Percentiles rank a stretch among this genome's conserved stretches.
These are phyloP conservation scores for Lethenteron camtschaticum DNA, from an alignment of 2,113 vertebrate genomes.

Conservation along the genomic window DNA sequence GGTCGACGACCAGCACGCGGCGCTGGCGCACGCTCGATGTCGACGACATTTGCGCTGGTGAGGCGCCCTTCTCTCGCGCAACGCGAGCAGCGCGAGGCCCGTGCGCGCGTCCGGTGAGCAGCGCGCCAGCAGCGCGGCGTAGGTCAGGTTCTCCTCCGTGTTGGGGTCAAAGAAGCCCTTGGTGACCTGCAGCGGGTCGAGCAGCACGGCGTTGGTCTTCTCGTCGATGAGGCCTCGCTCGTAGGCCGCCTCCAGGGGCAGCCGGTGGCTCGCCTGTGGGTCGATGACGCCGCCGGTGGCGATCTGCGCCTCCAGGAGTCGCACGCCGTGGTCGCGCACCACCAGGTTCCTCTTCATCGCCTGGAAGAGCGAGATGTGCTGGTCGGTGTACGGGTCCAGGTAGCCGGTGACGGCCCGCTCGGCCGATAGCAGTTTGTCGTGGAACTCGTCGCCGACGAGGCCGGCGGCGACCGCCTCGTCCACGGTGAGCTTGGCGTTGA, in stretches of 20 bases:
- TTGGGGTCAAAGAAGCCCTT: conserved; percentile 53
- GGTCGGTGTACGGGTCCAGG: conserved; percentile 67
- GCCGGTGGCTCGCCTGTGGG: conserved; percentile 51
- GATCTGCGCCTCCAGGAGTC: conserved; percentile 62
- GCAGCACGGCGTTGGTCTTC: conserved; percentile 28
- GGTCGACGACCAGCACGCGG: conserved; percentile 85
- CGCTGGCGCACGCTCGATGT: conserved; percentile 90
- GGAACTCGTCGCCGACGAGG: conserved; percentile 64
- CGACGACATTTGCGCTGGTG: conserved; percentile 63
- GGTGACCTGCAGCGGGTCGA: conserved; percentile 22
- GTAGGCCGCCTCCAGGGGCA: conserved; percentile 55
- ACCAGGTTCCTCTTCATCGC: conserved; percentile 75
- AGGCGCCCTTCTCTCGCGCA: conserved; percentile 14
- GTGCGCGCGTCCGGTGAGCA: conserved; percentile 51
- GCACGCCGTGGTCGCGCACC: conserved; percentile 42
- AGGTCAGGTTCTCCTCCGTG: conserved; percentile 38
- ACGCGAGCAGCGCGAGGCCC: conserved; percentile 38
- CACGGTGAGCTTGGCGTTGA: conserved; percentile 53
- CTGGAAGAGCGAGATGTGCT: conserved; percentile 61
- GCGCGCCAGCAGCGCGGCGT: conserved; percentile 40
- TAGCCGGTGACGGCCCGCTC: conserved; percentile 76
- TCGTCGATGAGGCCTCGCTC: conserved; percentile 45
- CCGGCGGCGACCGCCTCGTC: conserved; percentile 53
- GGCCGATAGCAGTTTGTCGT: conserved; percentile 69
- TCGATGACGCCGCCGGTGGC: conserved; percentile 69